Evolutionary conservation across 2,797 vertebrate species (phyloP).

Genomic region (Cyclura pinguis): DNA sequence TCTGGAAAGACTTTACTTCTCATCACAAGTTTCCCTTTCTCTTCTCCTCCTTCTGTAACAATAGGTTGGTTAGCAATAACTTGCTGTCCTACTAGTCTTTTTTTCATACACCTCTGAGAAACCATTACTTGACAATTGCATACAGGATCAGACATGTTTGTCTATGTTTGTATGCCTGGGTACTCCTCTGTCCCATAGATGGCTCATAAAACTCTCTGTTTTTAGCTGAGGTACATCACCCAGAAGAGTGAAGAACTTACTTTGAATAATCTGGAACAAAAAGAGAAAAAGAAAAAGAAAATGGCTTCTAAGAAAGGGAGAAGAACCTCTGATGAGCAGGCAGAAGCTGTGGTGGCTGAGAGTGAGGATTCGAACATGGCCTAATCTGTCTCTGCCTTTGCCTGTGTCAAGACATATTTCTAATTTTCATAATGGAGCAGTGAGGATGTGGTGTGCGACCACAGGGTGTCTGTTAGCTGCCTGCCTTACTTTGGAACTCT

Average conservation of each 20-base stretch:
- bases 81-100: neutral
- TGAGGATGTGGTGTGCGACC: too few relatives aligned
- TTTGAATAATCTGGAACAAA: slow-evolving; percentile 75
- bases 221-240: slow-evolving; percentile 79
- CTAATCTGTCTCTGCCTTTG: slow-evolving; percentile 28
- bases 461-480: too few relatives aligned
- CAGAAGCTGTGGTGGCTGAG: slow-evolving; percentile 44
- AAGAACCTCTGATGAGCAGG: slow-evolving; percentile 44
- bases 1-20: neutral
- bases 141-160: neutral
- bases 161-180: neutral
- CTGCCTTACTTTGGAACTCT: slow-evolving; percentile 18
- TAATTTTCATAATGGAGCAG: neutral
- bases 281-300: slow-evolving; percentile 80
- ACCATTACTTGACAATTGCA: neutral
- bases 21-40: neutral
- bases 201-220: slow-evolving; percentile 43
- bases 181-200: too few relatives aligned
- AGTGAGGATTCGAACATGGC: slow-evolving; percentile 62
- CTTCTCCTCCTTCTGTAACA: neutral
- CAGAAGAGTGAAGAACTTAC: slow-evolving; percentile 78
- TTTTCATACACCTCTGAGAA: neutral
- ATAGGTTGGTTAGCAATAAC: neutral
- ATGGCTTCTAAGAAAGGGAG: slow-evolving; percentile 50
- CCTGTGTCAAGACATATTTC: neutral